Conservation (phyloP, 2,888 invertebrate genomes). For the Perizoma affinitatum region DNA sequence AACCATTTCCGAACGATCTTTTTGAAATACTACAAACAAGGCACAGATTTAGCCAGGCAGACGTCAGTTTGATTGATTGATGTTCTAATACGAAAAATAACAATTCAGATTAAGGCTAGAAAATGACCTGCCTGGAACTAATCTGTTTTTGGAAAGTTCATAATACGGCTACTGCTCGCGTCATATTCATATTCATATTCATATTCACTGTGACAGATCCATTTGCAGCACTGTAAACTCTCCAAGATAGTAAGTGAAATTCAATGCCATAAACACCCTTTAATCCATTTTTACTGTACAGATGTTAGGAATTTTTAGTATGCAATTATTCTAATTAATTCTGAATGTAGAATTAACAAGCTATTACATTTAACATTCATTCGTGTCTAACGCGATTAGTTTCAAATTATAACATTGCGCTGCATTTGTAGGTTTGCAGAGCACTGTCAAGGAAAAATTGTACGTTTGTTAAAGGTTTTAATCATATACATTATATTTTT, state of each 20-base stretch:
- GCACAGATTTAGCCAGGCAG: too few species aligned
- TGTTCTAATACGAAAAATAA: too few species aligned
- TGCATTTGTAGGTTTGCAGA: constrained; percentile 33
- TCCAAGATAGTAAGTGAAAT: neutral
- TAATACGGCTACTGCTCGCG: too few species aligned
- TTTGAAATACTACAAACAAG: too few species aligned
- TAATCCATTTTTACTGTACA: constrained; percentile 28
- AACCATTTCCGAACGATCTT: too few species aligned
- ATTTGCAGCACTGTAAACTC: neutral
- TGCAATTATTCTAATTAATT: constrained; percentile 33
- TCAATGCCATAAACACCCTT: constrained; percentile 32
- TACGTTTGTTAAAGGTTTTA: neutral
- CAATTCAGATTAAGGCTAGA: too few species aligned
- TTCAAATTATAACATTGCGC: constrained; percentile 24
- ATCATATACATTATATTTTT: too few species aligned
- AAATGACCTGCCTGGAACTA: too few species aligned
- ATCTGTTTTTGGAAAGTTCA: too few species aligned
- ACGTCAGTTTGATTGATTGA: too few species aligned
- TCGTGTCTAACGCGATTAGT: constrained; percentile 34
- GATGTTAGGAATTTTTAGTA: constrained; percentile 28
- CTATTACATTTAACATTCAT: constrained; percentile 44
- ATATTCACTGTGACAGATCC: neutral
- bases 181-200: too few species aligned
- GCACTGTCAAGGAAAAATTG: constrained; percentile 29
- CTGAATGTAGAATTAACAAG: constrained; percentile 23